Percentiles rank a stretch among this genome's conserved stretches.
Conservation (phyloP, 2,888 invertebrate species). For the Clistopyga incitator region DNA sequence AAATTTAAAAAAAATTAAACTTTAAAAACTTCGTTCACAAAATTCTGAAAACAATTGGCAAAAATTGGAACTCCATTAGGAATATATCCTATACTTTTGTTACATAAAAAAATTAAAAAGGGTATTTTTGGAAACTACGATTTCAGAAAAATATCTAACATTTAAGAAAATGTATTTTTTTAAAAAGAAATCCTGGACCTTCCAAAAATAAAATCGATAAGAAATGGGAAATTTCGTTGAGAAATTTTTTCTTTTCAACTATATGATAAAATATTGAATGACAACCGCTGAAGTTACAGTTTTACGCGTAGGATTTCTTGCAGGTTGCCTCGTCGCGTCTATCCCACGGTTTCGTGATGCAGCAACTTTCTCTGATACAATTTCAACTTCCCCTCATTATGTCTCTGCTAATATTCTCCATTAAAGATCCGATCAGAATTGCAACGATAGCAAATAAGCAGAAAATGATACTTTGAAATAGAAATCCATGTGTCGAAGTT, state of each 20-base stretch:
- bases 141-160: too few species aligned
- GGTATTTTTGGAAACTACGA: too few species aligned
- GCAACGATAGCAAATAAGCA: neutral
- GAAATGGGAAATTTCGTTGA: neutral
- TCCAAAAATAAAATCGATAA: too few species aligned
- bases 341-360: constrained; percentile 45
- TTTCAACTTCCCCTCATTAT: constrained; percentile 12
- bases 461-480: neutral
- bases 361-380: constrained; percentile 48
- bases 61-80: too few species aligned
- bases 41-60: too few species aligned
- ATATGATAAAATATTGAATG: neutral
- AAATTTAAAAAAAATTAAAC: too few species aligned
- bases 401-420: constrained; percentile 9
- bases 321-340: neutral
- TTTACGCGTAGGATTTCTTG: neutral
- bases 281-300: neutral
- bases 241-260: neutral
- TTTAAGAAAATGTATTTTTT: too few species aligned
- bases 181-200: too few species aligned
- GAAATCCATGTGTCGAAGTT: neutral
- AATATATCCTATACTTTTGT: too few species aligned
- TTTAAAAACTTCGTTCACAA: too few species aligned
- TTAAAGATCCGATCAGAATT: constrained; percentile 22
- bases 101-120: too few species aligned